Percentiles rank a stretch among this genome's conserved stretches.
Conservation (phyloP, 2,113 vertebrate species). For the Macrotis lagotis region DNA sequence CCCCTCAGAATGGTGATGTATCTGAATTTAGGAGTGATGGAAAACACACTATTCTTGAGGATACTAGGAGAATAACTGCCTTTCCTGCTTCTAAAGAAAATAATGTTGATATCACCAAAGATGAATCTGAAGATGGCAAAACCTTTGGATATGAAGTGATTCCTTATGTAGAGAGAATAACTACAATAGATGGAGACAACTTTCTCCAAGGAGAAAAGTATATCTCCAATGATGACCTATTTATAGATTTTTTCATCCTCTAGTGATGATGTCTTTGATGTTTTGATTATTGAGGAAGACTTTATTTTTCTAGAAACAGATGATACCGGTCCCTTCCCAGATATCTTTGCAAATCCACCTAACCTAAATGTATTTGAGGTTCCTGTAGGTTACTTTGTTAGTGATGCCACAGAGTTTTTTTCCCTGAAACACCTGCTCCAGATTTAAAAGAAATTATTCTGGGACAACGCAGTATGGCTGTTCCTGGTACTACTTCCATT, state of each 20-base stretch:
- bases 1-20: neutral
- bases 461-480: neutral
- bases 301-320: neutral
- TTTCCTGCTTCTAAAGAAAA: neutral
- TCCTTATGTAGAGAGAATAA: neutral
- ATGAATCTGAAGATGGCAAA: constrained; percentile 29
- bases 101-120: neutral
- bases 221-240: neutral
- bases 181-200: constrained; percentile 1
- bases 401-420: constrained; percentile 31
- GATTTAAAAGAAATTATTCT: constrained; percentile 27
- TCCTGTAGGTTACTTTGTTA: neutral
- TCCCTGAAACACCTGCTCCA: neutral
- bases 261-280: neutral
- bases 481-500: neutral
- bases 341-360: neutral
- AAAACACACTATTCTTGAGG: neutral
- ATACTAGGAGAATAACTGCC: neutral
- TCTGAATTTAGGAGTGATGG: constrained; percentile 8
- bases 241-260: neutral
- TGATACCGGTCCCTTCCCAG: neutral
- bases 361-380: neutral
- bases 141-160: neutral
- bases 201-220: constrained; percentile 2
- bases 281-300: neutral